Evolutionary conservation across 2,888 invertebrate species (phyloP), one percentile per base, ranked within the genome.

Genomic region (Pristionchus maxplancki): DNA sequence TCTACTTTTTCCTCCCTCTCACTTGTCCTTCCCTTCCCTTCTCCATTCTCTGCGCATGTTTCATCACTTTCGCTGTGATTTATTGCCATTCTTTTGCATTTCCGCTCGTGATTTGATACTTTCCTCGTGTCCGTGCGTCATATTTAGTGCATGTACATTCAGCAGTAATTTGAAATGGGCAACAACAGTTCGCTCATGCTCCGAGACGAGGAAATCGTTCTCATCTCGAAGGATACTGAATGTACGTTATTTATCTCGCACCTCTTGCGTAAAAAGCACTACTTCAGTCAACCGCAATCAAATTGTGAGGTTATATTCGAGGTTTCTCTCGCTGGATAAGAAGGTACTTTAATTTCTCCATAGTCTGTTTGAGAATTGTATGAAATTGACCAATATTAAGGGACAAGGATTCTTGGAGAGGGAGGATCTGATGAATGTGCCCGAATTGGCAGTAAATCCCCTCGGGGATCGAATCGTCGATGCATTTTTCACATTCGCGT

Each of bases 401-500:
- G 86, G 71, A 17, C 93, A 94, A 97, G 92, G 98, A 97, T 95
- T 98, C 97, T 95, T 99, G 98, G 71, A 98, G 71, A 96, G 99
- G 34, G 99, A 99, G 95, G 99, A 99, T 95, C 98, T 99, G 94
- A 96, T 98, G 64, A 96, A 99, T 86, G 99, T 99, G 94, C 99
- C 99, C 0, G 99, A 99, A 95, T 95, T 99, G 90, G 99, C 99
- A 0, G 99, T 99, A 91, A 99, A 99, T 95, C 99, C 99, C 0
- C 96, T 99, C 0, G 98, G 99, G 48, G 99, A 99, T 94, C 96
- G 99, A 92, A 99, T 88, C 62, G 91, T 92, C 58, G 92, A 92
- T 53, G 91, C 92, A 24, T 91, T 92, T 88, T 91, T 91, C 90
- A 92, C 91, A 28, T 88, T 91, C 44, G 90, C 91, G 91, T 91